phyloP scores from a whole-genome alignment of 2,113 vertebrate genomes.

The Poecile atricapillus region DNA sequence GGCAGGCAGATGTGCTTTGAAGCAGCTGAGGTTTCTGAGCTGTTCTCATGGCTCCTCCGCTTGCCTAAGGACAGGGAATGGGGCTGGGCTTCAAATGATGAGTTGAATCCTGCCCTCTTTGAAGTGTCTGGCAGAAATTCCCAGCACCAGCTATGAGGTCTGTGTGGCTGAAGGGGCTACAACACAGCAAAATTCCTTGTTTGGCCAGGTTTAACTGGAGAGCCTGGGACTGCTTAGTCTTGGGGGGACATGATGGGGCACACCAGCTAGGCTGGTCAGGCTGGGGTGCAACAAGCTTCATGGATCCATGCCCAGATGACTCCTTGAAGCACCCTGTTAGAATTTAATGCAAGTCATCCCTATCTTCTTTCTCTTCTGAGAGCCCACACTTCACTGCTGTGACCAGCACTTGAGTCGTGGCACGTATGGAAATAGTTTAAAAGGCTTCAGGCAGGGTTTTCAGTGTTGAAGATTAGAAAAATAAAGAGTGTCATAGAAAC shows the following conservation, averaged over 20 bases:
- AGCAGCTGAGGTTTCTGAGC: slow-evolving; percentile 46
- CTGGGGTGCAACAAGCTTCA: neutral
- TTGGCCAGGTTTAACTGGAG: neutral
- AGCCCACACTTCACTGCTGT: neutral
- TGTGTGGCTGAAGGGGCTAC: neutral
- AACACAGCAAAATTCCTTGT: neutral
- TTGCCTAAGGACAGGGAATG: slow-evolving; percentile 32
- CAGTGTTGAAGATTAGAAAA: neutral
- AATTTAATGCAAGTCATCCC: neutral
- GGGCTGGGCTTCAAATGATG: neutral
- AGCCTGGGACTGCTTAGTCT: neutral
- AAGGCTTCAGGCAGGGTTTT: neutral
- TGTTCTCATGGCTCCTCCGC: slow-evolving; percentile 46
- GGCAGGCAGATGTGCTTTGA: slow-evolving; percentile 7
- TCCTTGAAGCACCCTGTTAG: neutral
- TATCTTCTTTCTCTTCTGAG: neutral
- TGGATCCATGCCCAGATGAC: neutral
- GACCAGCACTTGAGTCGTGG: fast-evolving
- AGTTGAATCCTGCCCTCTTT: slow-evolving; percentile 56
- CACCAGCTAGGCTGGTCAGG: neutral
- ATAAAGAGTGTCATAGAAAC: neutral
- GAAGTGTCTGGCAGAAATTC: slow-evolving; percentile 53
- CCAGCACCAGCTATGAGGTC: neutral
- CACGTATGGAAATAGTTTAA: neutral
- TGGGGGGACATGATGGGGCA: too few species aligned